Evolutionary conservation across 2,797 vertebrate species (phyloP), one percentile per base, ranked within the genome.

Genomic region (Tenualosa thibaudeaui): DNA sequence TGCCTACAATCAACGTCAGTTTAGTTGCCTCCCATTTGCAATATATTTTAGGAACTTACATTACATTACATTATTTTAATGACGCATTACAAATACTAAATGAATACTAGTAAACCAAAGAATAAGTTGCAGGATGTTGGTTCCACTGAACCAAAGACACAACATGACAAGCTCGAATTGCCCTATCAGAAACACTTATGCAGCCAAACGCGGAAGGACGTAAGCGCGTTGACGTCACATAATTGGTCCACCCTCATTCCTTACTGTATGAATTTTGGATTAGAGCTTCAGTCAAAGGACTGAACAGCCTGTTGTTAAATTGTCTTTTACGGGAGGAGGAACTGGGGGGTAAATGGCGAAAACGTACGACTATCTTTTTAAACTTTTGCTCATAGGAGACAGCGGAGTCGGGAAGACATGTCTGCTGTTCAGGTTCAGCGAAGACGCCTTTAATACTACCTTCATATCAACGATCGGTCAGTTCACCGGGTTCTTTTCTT

Each of bases 391-490:
- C 24, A 98, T 99, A 90, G 97, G 98, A 53, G 98, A 99, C 93
- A 98, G 97, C 87, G 98, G 98, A 65, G 98, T 99, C 82, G 98
- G 98, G 46, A 99, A 99, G 95, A 98, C 98, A 91, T 99, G 97
- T 92, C 94, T 98, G 88, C 96, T 99, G 81, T 99, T 98, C 95
- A 96, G 97, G 89, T 99, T 99, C 95, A 97, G 96, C 92, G 98
- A 99, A 93, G 97, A 99, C 93, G 97, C 97, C 88, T 99, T 99
- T 93, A 99, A 98, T 87, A 97, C 97, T 95, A 98, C 98, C 93
- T 98, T 98, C 95, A 99, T 98, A 91, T 99, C 98, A 90, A 98
- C 98, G 89, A 99, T 99, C 95, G 98, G 98, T 99, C 94, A 97
- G 97, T 91, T 88, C 62, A 53, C 86, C 86, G 88, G 84, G 37